Percentiles rank a stretch among this genome's conserved stretches.
These are phyloP conservation scores for Onychomys torridus DNA, from an alignment of 2,797 vertebrate genomes.

Conservation along the genomic window DNA sequence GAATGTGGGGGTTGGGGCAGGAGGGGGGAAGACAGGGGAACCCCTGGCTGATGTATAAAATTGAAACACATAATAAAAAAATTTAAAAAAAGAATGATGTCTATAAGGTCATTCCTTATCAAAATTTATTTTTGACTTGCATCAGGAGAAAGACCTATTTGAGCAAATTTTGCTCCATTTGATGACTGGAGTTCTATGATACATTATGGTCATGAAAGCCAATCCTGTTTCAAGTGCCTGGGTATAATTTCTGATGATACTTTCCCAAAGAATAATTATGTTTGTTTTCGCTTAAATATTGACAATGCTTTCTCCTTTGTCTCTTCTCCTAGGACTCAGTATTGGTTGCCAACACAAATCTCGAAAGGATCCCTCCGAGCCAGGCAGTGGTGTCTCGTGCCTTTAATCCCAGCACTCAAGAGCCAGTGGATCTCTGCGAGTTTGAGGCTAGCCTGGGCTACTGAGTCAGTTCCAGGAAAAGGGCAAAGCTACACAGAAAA, in stretches of 20 bases:
- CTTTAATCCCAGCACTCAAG: too few relatives aligned
- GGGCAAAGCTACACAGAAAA: too few relatives aligned
- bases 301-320: slow-evolving; percentile 40
- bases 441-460: too few relatives aligned
- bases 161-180: background rate
- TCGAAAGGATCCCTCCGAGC: background rate
- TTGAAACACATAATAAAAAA: too few relatives aligned
- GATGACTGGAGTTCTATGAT: background rate
- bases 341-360: background rate
- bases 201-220: background rate
- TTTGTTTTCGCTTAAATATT: slow-evolving; percentile 13
- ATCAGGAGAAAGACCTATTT: slow-evolving; percentile 7
- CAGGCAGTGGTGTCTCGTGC: too few relatives aligned
- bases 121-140: slow-evolving; percentile 43
- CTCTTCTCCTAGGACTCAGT: background rate
- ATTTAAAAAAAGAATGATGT: too few relatives aligned
- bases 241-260: background rate
- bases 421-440: too few relatives aligned
- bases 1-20: too few relatives aligned
- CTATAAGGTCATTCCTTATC: background rate
- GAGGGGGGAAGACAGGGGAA: too few relatives aligned
- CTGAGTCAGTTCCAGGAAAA: too few relatives aligned
- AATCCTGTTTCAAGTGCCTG: slow-evolving; percentile 3
- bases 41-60: too few relatives aligned
- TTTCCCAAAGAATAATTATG: background rate